Base-by-base conservation (phyloP, 2,888 invertebrate species). In the Polietes domitor region DNA sequence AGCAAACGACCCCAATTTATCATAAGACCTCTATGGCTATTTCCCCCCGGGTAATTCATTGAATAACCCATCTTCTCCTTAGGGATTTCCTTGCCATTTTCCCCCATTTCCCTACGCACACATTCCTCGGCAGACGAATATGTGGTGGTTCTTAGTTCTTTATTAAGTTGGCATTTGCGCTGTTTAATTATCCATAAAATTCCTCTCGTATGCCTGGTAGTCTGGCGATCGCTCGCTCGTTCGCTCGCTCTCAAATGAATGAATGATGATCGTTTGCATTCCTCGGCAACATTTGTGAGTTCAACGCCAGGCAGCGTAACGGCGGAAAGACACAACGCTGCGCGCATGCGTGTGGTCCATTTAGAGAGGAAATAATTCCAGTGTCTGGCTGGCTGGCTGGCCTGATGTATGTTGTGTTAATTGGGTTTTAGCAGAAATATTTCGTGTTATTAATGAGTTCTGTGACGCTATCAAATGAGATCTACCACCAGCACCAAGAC, bases 361-460 rank as follows among this genome's bases (percentile, higher is more conserved):
- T 68, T 72, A 37, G 72, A 58, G 55, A 55, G 17, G 37, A 37
- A 32, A 72, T 72, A 73, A 73, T 73, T 73, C 43, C 17, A 61
- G 47, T 53, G 43, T 71, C 72, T 58, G 76, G 37, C n/a, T 50
- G 17, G 17, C 1, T 58, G n/a, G 17, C 50, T 50, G n/a, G 1
- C 6, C 50, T 10, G 43, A 19, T 41, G 41, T 68, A 24, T 68
- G 21, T 76, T 82, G 84, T 82, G 84, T 82, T 84, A 84, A 84
- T 84, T 84, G 78, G 82, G 58, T 79, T 84, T 82, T 76, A 79
- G 81, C 82, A 81, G 84, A 82, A 82, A 84, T 84, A 84, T 79
- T 84, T 84, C 75, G 84, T 84, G 84, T 84, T 82, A 84, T 82
- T 84, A 84, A 84, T 84, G 84, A 76, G 82, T 78, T 78, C 78